Evolutionary conservation across 1,140 invertebrate genomes (phyloP), one percentile per base, ranked within the genome.

Genomic region (Drosophila arawakana): DNA sequence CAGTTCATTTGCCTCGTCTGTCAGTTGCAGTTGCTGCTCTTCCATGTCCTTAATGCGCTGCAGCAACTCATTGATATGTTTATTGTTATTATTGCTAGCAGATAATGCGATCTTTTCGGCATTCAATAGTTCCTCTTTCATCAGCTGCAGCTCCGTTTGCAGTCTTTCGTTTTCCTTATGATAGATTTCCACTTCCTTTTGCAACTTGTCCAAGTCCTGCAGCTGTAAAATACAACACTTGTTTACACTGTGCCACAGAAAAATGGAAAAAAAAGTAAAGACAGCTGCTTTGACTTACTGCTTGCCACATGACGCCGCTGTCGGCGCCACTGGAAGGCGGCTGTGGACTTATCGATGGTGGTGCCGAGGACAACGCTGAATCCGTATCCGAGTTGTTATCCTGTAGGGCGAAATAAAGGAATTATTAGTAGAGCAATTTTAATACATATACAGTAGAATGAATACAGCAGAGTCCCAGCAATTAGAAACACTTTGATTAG

Each of bases 1-100:
- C 50, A 93, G 70, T 68, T 94, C 93, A 75, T 92, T 92, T 54
- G 92, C 60, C 67, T 94, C 93, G 10, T 81, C 76, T 63, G 89
- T 86, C 8, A 93, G 77, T 46, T 92, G 76, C 72, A 92, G 78
- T 47, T 93, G 92, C 41, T 92, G 92, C 37, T 93, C 92, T 74
- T 92, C 86, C 44, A 93, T 46, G 11, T 84, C 78, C 59, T 81
- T 76, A 58, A 92, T 80, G 30, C 90, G 77, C 52, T 93, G 90
- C 73, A 80, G 60, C 37, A 92, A 76, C 50, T 91, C 76, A 54
- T 76, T 79, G 58, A 90, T 70, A 61, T 88, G 80, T 9, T 74
- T 30, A 30, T 30, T 86, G 47, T 78, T 91, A 25, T 75, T 89
- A 30, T 71, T 80, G n/a, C 68, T 83, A 1, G 61, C 39, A 9